Evolutionary conservation across 2,113 vertebrate species (phyloP), one percentile per base, ranked within the genome.

Genomic region (Callaeas wilsoni): DNA sequence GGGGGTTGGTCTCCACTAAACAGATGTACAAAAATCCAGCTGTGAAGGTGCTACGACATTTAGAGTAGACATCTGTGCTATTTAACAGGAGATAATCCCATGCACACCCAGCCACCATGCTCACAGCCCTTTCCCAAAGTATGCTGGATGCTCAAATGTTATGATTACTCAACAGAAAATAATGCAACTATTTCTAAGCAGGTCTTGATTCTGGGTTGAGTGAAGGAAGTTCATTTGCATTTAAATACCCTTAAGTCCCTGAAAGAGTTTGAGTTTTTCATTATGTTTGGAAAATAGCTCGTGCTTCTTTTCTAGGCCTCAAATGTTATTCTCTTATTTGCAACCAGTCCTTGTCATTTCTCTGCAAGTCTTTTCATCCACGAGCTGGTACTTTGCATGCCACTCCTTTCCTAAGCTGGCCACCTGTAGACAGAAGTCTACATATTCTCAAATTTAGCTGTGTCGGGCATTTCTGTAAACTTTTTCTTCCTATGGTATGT

Each of bases 241-340:
- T 94, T 93, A 97, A 96, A 93, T 82, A 55, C 68, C 27, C 85
- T 88, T 88, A 93, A 95, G 64, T 32, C n/a, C 87, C 80, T 96
- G 55, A 85, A 97, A 89, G 57, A 87, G 20, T 90, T 90, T 75
- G 35, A 49, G 52, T 46, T 77, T 97, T 93, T 93, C 73, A 84
- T 94, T 92, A 90, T 90, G 84, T 50, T 84, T 82, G n/a, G 55
- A 74, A 96, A 87, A 80, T 42, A 95, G 64, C 52, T 92, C 94
- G 71, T 44, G 63, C 33, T 94, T 94, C 89, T 92, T 87, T 93
- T 87, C 81, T 84, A 1, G 52, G 18, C 17, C 78, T 95, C 42
- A 78, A 50, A 82, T 50, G 35, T 92, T 88, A 49, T 42, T 87
- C 53, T 95, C 59, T 62, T 75, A 81, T 46, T 88, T 90, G 81